Conservation (phyloP, 2,888 invertebrate species). For the Cerastoderma edule region DNA sequence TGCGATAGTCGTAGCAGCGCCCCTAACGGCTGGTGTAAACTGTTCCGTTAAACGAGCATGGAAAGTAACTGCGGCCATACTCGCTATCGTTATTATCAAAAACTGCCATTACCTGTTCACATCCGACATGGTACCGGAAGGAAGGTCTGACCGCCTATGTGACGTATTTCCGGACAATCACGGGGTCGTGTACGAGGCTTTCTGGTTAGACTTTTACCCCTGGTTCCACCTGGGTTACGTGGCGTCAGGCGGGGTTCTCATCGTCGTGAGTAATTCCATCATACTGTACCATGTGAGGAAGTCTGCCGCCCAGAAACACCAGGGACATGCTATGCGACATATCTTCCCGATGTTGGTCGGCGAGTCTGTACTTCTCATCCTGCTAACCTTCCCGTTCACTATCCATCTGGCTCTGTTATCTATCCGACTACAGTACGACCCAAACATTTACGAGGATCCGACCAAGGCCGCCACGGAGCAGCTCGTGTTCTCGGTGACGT, state of each 20-base stretch:
- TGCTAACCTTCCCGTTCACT: constrained; percentile 73
- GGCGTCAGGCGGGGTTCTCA: constrained; percentile 61
- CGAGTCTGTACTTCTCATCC: constrained; percentile 67
- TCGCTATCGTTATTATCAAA: constrained; percentile 65
- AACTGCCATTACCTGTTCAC: constrained; percentile 66
- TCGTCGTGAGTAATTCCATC: constrained; percentile 68
- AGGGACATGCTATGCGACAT: constrained; percentile 50
- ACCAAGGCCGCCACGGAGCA: constrained; percentile 55
- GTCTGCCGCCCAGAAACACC: constrained; percentile 52
- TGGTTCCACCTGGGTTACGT: constrained; percentile 69
- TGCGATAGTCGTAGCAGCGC: constrained; percentile 70
- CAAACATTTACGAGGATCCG: constrained; percentile 55
- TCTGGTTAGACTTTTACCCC: constrained; percentile 68
- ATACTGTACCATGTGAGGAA: constrained; percentile 62
- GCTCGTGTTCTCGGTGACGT: constrained; percentile 69
- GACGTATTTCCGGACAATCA: constrained; percentile 61
- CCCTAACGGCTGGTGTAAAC: constrained; percentile 60
- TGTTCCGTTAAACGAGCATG: constrained; percentile 67
- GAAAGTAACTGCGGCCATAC: constrained; percentile 51
- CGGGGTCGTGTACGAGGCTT: constrained; percentile 51
- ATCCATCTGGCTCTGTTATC: constrained; percentile 61
- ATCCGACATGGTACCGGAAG: constrained; percentile 64
- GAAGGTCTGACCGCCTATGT: constrained; percentile 66
- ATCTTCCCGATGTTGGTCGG: constrained; percentile 71
- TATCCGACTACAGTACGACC: constrained; percentile 53